Conservation (phyloP, 1,140 invertebrate species). For the Tenebrio molitor region DNA sequence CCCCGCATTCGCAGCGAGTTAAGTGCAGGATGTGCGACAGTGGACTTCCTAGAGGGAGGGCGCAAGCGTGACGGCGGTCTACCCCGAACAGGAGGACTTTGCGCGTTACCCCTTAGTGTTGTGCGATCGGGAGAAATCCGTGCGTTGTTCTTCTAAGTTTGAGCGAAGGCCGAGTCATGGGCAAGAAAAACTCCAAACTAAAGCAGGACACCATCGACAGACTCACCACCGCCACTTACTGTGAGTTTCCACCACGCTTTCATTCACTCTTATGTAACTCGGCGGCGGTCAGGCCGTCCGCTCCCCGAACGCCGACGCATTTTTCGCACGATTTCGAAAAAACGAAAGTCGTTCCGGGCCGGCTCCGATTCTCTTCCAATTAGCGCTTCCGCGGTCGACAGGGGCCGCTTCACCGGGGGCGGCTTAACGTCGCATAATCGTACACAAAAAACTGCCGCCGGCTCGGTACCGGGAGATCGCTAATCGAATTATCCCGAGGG, state of each 20-base stretch:
- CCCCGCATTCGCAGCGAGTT: not conserved
- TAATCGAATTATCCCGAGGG: too few species aligned
- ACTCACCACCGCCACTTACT: conserved; percentile 90
- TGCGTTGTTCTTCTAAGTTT: conserved; percentile 33
- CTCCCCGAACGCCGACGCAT: not conserved
- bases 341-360: too few species aligned
- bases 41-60: conserved; percentile 36
- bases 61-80: conserved; percentile 47
- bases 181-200: conserved; percentile 93
- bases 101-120: conserved; percentile 41
- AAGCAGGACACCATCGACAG: conserved; percentile 93
- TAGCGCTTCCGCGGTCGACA: too few species aligned
- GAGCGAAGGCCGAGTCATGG: conserved; percentile 70
- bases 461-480: too few species aligned
- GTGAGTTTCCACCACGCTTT: conserved; percentile 74
- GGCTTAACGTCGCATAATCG: too few species aligned
- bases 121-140: conserved; percentile 29
- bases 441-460: too few species aligned
- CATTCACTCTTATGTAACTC: conserved; percentile 21
- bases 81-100: conserved; percentile 26
- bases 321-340: not conserved
- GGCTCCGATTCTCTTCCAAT: too few species aligned
- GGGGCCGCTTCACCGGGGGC: too few species aligned
- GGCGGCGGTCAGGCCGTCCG: too few species aligned
- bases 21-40: conserved; percentile 36